Evolutionary conservation across 2,113 vertebrate species (phyloP).

Genomic region (Oostethus manadensis): DNA sequence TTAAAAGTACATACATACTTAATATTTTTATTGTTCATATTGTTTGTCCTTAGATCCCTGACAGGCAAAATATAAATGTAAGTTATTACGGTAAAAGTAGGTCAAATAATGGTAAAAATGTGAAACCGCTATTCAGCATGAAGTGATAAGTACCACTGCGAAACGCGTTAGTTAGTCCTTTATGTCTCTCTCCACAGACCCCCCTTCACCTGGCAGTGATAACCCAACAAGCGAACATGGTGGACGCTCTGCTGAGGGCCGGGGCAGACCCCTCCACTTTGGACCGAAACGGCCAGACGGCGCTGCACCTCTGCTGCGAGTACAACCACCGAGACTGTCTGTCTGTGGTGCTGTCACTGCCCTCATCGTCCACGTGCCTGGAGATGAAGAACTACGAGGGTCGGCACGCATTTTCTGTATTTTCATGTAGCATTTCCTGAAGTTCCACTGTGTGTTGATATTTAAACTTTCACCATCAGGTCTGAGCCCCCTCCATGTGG

Average conservation of each 20-base stretch:
- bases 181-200: constrained; percentile 66
- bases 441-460: not conserved
- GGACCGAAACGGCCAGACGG: constrained; percentile 83
- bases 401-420: constrained; percentile 39
- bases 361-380: constrained; percentile 48
- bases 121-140: too few relatives aligned
- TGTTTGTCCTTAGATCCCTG: too few relatives aligned
- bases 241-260: constrained; percentile 65
- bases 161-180: not conserved
- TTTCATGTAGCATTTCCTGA: too few relatives aligned
- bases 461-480: constrained; percentile 58
- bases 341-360: constrained; percentile 59
- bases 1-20: too few relatives aligned
- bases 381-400: constrained; percentile 83
- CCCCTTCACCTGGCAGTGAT: constrained; percentile 86
- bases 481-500: constrained; percentile 80
- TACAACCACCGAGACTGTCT: constrained; percentile 72
- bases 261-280: constrained; percentile 75
- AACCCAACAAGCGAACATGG: constrained; percentile 73
- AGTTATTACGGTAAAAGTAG: too few relatives aligned
- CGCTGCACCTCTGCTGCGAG: constrained; percentile 82
- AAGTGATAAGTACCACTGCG: too few relatives aligned
- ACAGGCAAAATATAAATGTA: too few relatives aligned
- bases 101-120: too few relatives aligned
- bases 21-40: too few relatives aligned